Conservation (phyloP, 1,140 invertebrate species). For the Atta cephalotes region DNA sequence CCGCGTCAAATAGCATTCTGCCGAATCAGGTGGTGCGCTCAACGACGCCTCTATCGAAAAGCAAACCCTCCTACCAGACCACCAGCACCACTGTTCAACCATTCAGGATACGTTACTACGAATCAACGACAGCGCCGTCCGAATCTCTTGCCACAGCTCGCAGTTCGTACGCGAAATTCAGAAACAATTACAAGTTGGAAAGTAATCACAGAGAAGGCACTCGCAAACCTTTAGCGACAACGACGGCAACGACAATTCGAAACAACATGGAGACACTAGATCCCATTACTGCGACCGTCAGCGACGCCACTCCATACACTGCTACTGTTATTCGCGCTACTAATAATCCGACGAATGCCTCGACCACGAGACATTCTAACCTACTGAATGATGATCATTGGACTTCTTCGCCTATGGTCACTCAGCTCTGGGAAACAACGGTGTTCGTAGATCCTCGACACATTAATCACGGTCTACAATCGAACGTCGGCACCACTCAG, state of each 20-base stretch:
- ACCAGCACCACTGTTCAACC: constrained; percentile 73
- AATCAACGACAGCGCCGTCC: constrained; percentile 65
- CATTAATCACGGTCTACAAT: constrained; percentile 89
- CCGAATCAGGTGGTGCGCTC: constrained; percentile 29
- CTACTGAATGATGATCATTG: constrained; percentile 83
- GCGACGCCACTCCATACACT: constrained; percentile 16
- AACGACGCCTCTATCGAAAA: constrained; percentile 48
- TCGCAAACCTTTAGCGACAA: constrained; percentile 10
- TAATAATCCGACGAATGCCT: background rate
- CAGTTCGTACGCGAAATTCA: constrained; percentile 77
- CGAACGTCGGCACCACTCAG: constrained; percentile 72
- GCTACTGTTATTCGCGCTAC: constrained; percentile 2
- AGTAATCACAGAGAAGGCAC: constrained; percentile 35
- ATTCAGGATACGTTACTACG: constrained; percentile 79
- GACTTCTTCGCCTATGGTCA: constrained; percentile 87
- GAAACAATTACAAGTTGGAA: constrained; percentile 73
- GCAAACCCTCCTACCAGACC: constrained; percentile 47
- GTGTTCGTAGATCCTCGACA: constrained; percentile 90
- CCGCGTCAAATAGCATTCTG: constrained; percentile 55
- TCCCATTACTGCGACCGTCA: constrained; percentile 40
- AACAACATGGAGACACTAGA: constrained; percentile 31
- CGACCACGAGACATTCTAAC: background rate
- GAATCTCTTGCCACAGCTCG: constrained; percentile 79
- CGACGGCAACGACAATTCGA: background rate
- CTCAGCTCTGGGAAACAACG: constrained; percentile 88